A percentile compares a stretch with the other conserved stretches of the same genome.
These are phyloP conservation scores for Macroramphosus scolopax DNA, from an alignment of 2,797 vertebrate genomes.

Conservation along the genomic window DNA sequence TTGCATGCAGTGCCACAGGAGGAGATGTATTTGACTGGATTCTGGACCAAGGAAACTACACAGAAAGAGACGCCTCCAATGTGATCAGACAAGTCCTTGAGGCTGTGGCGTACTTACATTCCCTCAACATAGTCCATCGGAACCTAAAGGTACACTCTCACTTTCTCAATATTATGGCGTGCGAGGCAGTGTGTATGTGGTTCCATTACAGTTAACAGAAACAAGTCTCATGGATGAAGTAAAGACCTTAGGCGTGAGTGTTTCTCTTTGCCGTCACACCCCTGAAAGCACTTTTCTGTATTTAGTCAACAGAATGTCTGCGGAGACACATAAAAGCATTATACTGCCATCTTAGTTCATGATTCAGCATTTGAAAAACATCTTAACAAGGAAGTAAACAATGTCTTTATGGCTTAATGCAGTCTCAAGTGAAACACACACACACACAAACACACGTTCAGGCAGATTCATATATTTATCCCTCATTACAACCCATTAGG, in stretches of 20 bases:
- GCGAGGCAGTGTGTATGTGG: neutral
- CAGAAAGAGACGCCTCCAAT: slow-evolving; percentile 85
- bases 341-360: slow-evolving; percentile 45
- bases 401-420: slow-evolving; percentile 40
- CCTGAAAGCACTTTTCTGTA: slow-evolving; percentile 31
- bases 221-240: slow-evolving; percentile 6
- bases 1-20: slow-evolving; percentile 80
- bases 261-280: slow-evolving; percentile 13
- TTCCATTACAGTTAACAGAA: neutral
- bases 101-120: slow-evolving; percentile 85
- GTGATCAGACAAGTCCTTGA: slow-evolving; percentile 86
- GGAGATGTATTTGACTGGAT: slow-evolving; percentile 90
- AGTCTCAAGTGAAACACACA: slow-evolving; percentile 26
- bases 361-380: slow-evolving; percentile 39
- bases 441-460: slow-evolving; percentile 3
- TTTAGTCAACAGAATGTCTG: slow-evolving; percentile 36
- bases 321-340: slow-evolving; percentile 36
- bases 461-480: slow-evolving; percentile 34
- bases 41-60: slow-evolving; percentile 87
- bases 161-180: neutral
- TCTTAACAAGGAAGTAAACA: slow-evolving; percentile 47
- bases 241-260: slow-evolving; percentile 3
- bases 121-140: slow-evolving; percentile 86
- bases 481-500: slow-evolving; percentile 37
- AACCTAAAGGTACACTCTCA: slow-evolving; percentile 81